Conservation (phyloP, 2,113 vertebrate species). For the Panurus biarmicus region DNA sequence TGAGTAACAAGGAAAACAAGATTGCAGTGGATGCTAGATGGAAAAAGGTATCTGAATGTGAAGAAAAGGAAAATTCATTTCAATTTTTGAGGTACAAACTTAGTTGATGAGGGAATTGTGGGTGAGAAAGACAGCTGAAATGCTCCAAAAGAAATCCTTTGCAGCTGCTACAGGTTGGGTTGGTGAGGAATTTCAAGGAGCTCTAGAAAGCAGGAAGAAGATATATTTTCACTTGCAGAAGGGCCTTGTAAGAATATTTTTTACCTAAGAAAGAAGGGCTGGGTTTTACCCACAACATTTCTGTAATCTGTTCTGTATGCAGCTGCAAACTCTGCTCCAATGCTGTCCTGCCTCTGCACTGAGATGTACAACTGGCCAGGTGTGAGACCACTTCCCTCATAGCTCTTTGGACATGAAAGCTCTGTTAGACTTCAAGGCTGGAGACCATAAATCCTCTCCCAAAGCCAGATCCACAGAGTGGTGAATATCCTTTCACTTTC, state of each 20-base stretch:
- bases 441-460: background rate
- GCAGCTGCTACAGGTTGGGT: accelerated
- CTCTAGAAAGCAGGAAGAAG: background rate
- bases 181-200: background rate
- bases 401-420: background rate
- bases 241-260: background rate
- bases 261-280: background rate
- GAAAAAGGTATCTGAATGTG: background rate
- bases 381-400: background rate
- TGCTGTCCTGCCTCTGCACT: background rate
- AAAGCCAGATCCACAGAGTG: background rate
- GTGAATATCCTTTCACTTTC: background rate
- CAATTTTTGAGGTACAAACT: background rate
- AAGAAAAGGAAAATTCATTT: background rate
- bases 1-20: background rate
- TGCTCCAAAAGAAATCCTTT: background rate
- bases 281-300: background rate
- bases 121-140: background rate
- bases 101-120: background rate
- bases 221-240: background rate
- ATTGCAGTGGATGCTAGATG: background rate
- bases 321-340: background rate
- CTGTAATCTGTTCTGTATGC: background rate
- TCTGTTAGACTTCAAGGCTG: background rate
- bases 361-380: background rate